Evolutionary conservation across 53 echinoderm and acorn worm species (phyloP).

Genomic region (Hippasteria phrygiana): DNA sequence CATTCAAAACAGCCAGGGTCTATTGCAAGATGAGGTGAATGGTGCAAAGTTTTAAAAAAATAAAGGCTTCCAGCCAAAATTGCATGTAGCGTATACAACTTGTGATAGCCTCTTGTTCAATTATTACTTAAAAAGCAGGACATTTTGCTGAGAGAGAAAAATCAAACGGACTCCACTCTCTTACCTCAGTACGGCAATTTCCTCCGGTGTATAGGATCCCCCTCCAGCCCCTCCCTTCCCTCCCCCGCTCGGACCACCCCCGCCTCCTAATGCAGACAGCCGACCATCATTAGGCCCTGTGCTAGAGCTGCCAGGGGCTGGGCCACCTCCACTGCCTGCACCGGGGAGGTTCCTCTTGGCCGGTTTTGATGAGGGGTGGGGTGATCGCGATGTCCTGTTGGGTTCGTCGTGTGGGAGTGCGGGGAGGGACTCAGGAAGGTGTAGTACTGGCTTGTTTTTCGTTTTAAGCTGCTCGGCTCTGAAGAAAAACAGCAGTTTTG

Average conservation of each 20-base stretch:
- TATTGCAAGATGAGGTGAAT: too few species aligned
- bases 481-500: neutral
- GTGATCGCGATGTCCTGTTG: constrained; percentile 46
- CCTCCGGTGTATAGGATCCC: constrained; percentile 87
- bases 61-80: too few species aligned
- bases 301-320: constrained; percentile 40
- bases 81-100: too few species aligned
- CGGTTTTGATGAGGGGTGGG: constrained; percentile 23
- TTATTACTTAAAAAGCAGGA: too few species aligned
- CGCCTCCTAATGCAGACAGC: constrained; percentile 60
- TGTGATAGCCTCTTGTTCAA: too few species aligned
- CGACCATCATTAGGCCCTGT: constrained; percentile 53
- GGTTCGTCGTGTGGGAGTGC: constrained; percentile 14
- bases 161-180: too few species aligned
- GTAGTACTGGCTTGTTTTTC: constrained; percentile 50
- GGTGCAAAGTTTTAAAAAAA: too few species aligned
- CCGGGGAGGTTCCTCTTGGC: constrained; percentile 58
- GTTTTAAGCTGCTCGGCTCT: constrained; percentile 75
- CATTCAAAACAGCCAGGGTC: too few species aligned
- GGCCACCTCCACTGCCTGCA: constrained; percentile 44
- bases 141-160: too few species aligned
- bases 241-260: constrained; percentile 69
- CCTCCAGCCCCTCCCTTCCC: constrained; percentile 82
- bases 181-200: constrained; percentile 86
- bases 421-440: constrained; percentile 74